Percentiles rank a stretch among this genome's conserved stretches.
Evolutionary conservation across 2,888 invertebrate genomes (phyloP).

Genomic region (Listrodromus nycthemerus): DNA sequence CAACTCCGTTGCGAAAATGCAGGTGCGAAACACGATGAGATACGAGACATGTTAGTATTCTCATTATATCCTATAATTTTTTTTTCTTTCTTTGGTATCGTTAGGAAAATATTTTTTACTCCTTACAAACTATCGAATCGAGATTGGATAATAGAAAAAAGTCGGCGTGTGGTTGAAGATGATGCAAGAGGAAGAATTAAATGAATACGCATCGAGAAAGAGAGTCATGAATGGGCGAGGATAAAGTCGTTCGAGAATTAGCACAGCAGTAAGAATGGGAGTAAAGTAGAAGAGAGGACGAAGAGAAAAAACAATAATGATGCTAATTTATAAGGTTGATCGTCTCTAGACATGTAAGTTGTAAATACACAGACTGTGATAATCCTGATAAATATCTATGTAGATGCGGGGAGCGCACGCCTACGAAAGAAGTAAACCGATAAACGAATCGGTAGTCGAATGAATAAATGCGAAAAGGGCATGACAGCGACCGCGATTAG

Average conservation of each 20-base stretch:
- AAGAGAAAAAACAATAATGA: slow-evolving; percentile 43
- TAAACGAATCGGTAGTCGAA: slow-evolving; percentile 50
- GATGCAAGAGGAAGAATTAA: neutral
- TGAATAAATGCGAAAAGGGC: slow-evolving; percentile 18
- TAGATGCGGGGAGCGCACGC: slow-evolving; percentile 73
- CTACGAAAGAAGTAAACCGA: slow-evolving; percentile 26
- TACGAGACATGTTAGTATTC: slow-evolving; percentile 48
- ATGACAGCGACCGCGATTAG: slow-evolving; percentile 28
- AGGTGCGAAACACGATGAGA: neutral
- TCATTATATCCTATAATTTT: slow-evolving; percentile 27
- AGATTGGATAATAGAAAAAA: slow-evolving; percentile 44
- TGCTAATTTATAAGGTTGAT: slow-evolving; percentile 61
- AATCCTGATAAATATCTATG: slow-evolving; percentile 81
- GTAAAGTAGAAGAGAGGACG: neutral
- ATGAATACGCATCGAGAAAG: neutral
- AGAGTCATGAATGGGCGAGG: neutral
- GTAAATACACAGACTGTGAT: slow-evolving; percentile 85
- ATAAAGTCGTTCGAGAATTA: neutral
- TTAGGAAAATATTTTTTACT: slow-evolving; percentile 25
- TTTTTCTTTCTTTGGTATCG: slow-evolving; percentile 30
- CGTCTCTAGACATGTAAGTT: slow-evolving; percentile 78
- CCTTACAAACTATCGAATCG: slow-evolving; percentile 6
- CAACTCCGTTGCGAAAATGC: slow-evolving; percentile 2
- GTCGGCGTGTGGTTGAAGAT: slow-evolving; percentile 40
- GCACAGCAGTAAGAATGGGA: neutral